Evolutionary conservation across 2,113 vertebrate genomes (phyloP), one percentile per base, ranked within the genome.

Genomic region (Monopterus albus): DNA sequence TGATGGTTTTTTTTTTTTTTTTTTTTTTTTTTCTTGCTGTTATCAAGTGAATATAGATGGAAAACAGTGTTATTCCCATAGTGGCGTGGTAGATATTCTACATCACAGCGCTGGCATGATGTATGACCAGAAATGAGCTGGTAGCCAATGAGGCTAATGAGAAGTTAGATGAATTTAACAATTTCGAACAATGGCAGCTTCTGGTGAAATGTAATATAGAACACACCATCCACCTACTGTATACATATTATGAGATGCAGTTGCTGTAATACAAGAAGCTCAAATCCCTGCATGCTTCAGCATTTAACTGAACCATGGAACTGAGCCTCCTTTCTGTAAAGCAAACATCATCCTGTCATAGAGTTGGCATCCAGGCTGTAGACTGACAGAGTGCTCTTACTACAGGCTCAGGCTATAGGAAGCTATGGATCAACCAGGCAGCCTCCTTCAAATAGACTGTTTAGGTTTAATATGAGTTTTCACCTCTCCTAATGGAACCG

Each of bases 391-490:
- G 23, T 25, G 33, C 45, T 72, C 45, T 40, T 42, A 61, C 57
- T 60, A 14, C 5, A 28, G 57, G 70, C 49, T 78, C 35, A 56
- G 60, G 39, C 62, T 43, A 56, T 56, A 62, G 64, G 49, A 80
- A 73, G 60, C 72, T 51, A 56, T 76, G 72, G 72, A 52, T 86
- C 72, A 76, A 40, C 36, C 59, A 43, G 63, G 65, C 35, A 18
- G 57, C 58, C 26, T 66, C 25, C 12, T 33, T 33, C 52, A 58
- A 62, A 72, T 59, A 56, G 75, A 63, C 43, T 78, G 69, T 83
- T 81, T 78, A 47, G 74, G 72, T 81, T 87, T 81, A 81, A 86
- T 87, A 78, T 56, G 75, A 50, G 71, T 60, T 75, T 76, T 89
- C 78, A 84, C 75, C 77, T 84, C 77, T 35, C 74, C 53, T 83